Evolutionary conservation across 2,888 invertebrate genomes (phyloP), one percentile per base, ranked within the genome.

Genomic region (Ochropacha duplaris): DNA sequence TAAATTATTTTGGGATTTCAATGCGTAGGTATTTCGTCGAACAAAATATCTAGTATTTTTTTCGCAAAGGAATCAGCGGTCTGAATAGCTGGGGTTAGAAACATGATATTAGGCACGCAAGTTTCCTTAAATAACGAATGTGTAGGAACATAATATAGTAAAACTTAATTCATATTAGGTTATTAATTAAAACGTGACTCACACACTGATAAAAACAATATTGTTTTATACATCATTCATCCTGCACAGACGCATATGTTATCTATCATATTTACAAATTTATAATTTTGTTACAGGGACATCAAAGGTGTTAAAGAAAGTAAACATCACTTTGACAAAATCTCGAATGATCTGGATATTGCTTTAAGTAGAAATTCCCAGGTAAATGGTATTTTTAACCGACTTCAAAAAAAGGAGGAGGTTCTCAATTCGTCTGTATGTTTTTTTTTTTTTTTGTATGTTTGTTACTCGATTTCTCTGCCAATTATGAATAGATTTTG

Each of bases 261-360:
- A 49, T 31, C 22, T 39, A 39, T 39, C n/a, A n/a, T 39, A 36
- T 44, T 9, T 19, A 44, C 19, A 19, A 9, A 5, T 19, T 5
- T 39, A 44, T 2, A 49, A 51, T 50, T 60, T 81, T 80, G 65
- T 94, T 94, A 73, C 89, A 97, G 98, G 78, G 98, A 98, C 84
- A 96, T 98, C 59, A 97, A 96, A 88, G 95, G 96, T 76, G 97
- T 98, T 19, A 98, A 97, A 86, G 99, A 99, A 81, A 96, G 96
- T 68, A 96, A 97, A 78, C 96, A 96, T 75, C 96, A 97, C 84
- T 98, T 99, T 90, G 97, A 98, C 74, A 98, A 98, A 94, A 97
- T 98, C 73, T 98, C 98, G 60, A 95, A 96, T 70, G 98, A 98
- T 80, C 95, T 98, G 81, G 99, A 99, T 82, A 95, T 95, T 78